Conservation (phyloP, 2,797 vertebrate species). For the Urosaurus nigricauda region DNA sequence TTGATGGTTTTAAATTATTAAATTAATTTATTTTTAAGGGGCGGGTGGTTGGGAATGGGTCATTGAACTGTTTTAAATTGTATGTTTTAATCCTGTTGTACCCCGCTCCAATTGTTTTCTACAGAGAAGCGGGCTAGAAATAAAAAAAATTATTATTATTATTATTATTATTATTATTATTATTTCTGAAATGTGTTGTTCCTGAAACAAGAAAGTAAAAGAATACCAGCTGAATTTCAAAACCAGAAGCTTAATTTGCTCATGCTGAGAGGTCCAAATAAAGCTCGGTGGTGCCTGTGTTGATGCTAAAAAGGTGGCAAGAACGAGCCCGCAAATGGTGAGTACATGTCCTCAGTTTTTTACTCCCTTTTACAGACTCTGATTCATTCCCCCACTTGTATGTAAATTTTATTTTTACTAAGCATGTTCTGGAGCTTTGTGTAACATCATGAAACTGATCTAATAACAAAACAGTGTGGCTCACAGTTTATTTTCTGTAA, state of each 20-base stretch:
- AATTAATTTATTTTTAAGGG: too few species aligned
- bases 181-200: not conserved
- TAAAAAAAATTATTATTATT: too few species aligned
- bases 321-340: conserved; percentile 35
- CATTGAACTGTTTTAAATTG: too few species aligned
- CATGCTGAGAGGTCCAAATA: not conserved
- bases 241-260: conserved; percentile 17
- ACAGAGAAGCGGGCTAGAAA: too few species aligned
- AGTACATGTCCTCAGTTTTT: conserved; percentile 19
- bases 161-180: too few species aligned
- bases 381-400: conserved; percentile 13
- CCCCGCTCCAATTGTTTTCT: too few species aligned
- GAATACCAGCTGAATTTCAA: not conserved
- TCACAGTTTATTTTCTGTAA: not conserved
- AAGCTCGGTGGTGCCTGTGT: conserved; percentile 1
- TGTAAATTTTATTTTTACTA: conserved; percentile 8
- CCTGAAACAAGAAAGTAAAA: conserved; percentile 1
- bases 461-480: not conserved
- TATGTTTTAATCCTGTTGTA: too few species aligned
- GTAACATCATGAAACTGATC: conserved; percentile 3
- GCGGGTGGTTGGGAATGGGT: too few species aligned
- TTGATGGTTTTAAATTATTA: too few species aligned
- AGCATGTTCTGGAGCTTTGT: conserved; percentile 6
- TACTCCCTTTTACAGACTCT: conserved; percentile 25
- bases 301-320: conserved; percentile 2